Base-by-base conservation (phyloP, 1,140 invertebrate species). In the Pogonognathellus flavescens region DNA sequence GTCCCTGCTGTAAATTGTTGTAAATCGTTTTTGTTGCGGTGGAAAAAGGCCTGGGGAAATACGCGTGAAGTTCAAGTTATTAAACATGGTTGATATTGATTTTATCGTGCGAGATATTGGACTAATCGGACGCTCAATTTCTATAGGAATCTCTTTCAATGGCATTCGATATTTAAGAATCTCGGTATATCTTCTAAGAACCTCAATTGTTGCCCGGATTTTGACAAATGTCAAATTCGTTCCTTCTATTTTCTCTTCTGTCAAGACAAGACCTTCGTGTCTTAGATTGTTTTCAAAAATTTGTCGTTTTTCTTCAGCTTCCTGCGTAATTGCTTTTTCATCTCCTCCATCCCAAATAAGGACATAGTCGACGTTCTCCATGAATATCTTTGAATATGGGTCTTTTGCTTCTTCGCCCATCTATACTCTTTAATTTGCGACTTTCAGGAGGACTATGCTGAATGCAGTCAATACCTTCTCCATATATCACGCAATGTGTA, bases 121-220 rank as follows among this genome's bases (percentile, higher is more conserved):
- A 80, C 7, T n/a, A n/a, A n/a, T 94, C 88, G 87, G 91, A 92
- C 88, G 93, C 93, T 9, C 93, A 93, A 83, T 91, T 93, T 59
- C 91, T 92, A 83, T 92, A 92, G 93, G 93, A 89, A 94, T 93
- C 91, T 96, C 94, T 92, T 96, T 96, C 93, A 99, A 97, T 13
- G 97, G 97, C 95, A 99, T 96, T 91, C 97, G 94, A 50, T 99
- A 92, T 90, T 97, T 97, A 88, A 98, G 92, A 89, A 99, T 95
- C 91, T 99, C 97, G 80, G 96, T 95, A 91, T 99, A 98, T 88
- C 95, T 93, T 87, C 94, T 93, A 66, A 99, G 90, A 5, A 99
- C 96, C 89, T 95, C 93, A 89, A 94, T 92, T 0, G 98, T 95
- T 4, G 96, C 95, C 91, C 98, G 96, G 86, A 99, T 94, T 93